Evolutionary conservation across 2,888 invertebrate genomes (phyloP).

Genomic region (Melieria omissa): DNA sequence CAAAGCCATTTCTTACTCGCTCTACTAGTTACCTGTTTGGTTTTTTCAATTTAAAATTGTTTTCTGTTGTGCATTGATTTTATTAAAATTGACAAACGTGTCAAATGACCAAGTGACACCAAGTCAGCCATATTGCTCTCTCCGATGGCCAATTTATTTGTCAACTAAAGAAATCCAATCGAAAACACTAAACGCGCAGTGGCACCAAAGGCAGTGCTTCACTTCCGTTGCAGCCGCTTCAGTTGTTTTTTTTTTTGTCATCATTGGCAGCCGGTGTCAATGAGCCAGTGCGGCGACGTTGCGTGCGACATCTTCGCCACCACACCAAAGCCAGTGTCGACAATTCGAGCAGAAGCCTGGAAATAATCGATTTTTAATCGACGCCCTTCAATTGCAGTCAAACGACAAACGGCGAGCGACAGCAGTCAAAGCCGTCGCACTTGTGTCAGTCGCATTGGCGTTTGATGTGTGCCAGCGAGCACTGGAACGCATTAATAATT

Average conservation of each 20-base stretch:
- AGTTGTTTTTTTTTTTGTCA: background rate
- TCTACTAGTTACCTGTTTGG: too few species aligned
- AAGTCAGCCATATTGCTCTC: background rate
- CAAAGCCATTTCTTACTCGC: conserved; percentile 5
- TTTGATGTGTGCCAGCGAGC: conserved; percentile 3
- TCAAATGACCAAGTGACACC: conserved; percentile 30
- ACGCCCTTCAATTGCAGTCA: conserved; percentile 37
- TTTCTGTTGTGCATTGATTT: background rate
- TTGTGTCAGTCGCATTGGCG: background rate
- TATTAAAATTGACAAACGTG: conserved; percentile 32
- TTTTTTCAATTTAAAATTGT: conserved; percentile 5
- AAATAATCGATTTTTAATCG: conserved; percentile 51
- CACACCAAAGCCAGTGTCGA: background rate
- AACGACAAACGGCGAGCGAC: conserved; percentile 24
- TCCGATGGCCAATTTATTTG: too few species aligned
- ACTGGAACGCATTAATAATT: conserved; percentile 49
- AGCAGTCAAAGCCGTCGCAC: conserved; percentile 11
- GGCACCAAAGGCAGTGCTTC: background rate
- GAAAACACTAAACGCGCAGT: too few species aligned
- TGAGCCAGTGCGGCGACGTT: background rate
- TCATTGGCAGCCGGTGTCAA: background rate
- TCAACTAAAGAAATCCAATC: too few species aligned
- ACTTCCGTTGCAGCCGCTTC: background rate
- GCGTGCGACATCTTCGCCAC: too few species aligned
- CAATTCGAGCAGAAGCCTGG: background rate